phyloP scores from a whole-genome alignment of 2,888 invertebrate species.

The Antheraea yamamai region DNA sequence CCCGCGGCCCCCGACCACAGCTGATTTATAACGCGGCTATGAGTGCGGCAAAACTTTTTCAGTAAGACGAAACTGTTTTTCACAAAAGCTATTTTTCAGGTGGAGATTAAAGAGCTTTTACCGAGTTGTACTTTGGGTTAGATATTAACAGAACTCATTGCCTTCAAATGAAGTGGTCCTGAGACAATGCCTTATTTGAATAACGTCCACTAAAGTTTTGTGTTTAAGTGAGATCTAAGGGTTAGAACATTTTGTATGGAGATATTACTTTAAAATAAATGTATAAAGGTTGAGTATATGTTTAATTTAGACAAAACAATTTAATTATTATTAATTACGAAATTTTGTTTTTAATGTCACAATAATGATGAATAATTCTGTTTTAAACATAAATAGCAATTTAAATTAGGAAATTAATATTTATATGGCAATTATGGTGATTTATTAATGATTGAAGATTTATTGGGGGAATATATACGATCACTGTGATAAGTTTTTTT shows the following conservation, averaged over 20 bases:
- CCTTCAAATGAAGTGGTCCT: constrained; percentile 34
- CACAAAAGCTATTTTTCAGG: constrained; percentile 39
- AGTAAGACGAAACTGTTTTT: constrained; percentile 33
- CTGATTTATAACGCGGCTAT: constrained; percentile 42
- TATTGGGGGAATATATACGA: neutral
- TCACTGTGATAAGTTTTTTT: neutral
- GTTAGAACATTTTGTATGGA: neutral
- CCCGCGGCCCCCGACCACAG: constrained; percentile 21
- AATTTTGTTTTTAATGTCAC: too few relatives aligned
- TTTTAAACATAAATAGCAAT: neutral
- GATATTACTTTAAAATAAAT: neutral
- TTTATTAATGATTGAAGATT: constrained; percentile 3
- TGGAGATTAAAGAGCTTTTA: constrained; percentile 38
- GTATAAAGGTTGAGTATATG: neutral
- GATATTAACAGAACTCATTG: constrained; percentile 32
- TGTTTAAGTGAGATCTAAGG: neutral
- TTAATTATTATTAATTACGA: neutral
- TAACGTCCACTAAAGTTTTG: constrained; percentile 3
- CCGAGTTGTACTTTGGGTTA: constrained; percentile 23
- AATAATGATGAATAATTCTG: neutral
- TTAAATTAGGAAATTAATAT: neutral
- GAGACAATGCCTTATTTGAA: constrained; percentile 14
- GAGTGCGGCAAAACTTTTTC: constrained; percentile 37
- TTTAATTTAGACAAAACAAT: neutral
- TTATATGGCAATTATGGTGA: constrained; percentile 3